Percentiles rank a stretch among this genome's conserved stretches.
Evolutionary conservation across 2,797 vertebrate genomes (phyloP).

Genomic region (Anguilla anguilla): DNA sequence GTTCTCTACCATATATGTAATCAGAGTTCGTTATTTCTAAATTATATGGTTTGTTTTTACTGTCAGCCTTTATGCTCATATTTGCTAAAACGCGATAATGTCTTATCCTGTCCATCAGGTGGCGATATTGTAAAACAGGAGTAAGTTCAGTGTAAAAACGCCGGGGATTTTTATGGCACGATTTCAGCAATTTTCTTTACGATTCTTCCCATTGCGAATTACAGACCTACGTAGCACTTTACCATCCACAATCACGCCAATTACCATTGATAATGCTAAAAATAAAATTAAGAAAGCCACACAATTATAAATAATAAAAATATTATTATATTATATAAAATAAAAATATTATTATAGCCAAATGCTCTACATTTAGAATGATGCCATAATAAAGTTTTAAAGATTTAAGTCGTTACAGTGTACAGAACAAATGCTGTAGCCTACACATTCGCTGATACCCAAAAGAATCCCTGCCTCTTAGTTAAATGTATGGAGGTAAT

Average conservation of each 20-base stretch:
- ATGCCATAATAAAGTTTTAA: not conserved
- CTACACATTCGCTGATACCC: not conserved
- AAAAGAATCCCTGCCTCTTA: not conserved
- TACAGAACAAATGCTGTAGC: not conserved
- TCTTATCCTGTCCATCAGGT: slow-evolving; percentile 4
- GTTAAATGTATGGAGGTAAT: not conserved
- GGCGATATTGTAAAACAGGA: slow-evolving; percentile 11
- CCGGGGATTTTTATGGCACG: not conserved
- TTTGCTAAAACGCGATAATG: not conserved
- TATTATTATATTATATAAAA: too few relatives aligned
- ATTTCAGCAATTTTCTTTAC: not conserved
- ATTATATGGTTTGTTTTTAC: not conserved
- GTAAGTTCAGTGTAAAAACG: not conserved
- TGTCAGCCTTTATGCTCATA: not conserved
- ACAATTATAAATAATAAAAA: too few relatives aligned
- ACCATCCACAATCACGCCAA: not conserved
- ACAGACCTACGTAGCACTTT: not conserved
- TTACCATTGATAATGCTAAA: not conserved
- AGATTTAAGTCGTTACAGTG: not conserved
- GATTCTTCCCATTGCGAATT: not conserved
- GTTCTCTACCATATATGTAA: not conserved
- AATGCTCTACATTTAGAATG: not conserved
- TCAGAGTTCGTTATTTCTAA: not conserved
- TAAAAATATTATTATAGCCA: not conserved
- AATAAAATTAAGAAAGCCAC: not conserved